Conservation (phyloP, 2,113 vertebrate species). For the Ochotona curzoniae region DNA sequence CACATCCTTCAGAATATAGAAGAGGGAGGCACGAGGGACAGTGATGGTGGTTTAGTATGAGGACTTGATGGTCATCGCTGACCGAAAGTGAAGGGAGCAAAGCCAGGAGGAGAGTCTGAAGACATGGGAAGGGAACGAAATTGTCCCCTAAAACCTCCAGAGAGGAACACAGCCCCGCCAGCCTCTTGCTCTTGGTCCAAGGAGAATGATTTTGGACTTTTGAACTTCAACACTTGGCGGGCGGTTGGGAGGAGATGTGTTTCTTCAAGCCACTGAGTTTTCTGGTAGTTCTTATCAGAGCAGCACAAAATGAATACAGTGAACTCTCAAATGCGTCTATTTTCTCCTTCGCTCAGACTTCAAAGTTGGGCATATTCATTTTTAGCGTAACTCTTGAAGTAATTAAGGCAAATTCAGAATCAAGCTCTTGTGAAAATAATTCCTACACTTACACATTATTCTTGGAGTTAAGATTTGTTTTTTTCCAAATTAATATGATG, state of each 20-base stretch:
- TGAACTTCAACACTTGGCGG: neutral
- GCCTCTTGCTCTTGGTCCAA: neutral
- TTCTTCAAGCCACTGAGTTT: neutral
- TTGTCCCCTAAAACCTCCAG: neutral
- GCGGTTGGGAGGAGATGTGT: too few species aligned
- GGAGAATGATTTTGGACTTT: neutral
- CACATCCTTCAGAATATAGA: neutral
- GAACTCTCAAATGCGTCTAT: constrained; percentile 20
- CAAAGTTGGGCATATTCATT: neutral
- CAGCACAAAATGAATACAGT: neutral
- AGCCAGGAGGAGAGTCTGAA: neutral
- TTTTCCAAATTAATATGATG: constrained; percentile 29
- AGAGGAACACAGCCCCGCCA: neutral
- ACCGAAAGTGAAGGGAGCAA: neutral
- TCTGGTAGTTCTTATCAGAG: neutral
- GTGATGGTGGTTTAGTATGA: neutral
- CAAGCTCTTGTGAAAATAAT: neutral
- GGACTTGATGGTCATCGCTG: neutral
- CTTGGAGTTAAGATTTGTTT: neutral
- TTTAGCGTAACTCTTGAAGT: constrained; percentile 5
- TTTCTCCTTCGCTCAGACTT: neutral
- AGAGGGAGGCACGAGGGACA: neutral
- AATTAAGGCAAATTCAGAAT: constrained; percentile 33
- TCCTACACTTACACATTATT: neutral
- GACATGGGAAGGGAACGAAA: neutral